phyloP scores from a whole-genome alignment of 2,113 vertebrate genomes.

The Cinclus cinclus region DNA sequence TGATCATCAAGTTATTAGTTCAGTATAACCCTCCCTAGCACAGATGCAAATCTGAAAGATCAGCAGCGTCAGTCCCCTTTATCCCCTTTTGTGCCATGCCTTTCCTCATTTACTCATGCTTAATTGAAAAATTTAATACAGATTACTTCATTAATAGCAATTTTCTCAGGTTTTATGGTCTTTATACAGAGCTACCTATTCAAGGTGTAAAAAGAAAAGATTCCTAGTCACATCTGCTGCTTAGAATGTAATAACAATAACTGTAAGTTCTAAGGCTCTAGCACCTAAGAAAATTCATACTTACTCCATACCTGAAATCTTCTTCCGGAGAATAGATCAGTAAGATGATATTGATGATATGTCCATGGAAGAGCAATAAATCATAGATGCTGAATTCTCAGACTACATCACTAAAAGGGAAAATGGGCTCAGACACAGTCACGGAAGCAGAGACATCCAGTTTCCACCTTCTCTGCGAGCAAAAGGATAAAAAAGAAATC shows the following conservation, averaged over 20 bases:
- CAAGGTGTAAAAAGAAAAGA: not conserved
- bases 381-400: not conserved
- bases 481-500: not conserved
- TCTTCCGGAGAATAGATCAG: accelerated
- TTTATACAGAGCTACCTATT: not conserved
- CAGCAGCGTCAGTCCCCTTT: not conserved
- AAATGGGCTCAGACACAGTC: not conserved
- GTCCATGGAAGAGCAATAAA: not conserved
- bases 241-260: not conserved
- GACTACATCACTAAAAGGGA: not conserved
- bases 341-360: not conserved
- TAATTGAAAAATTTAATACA: not conserved
- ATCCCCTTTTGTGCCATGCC: accelerated
- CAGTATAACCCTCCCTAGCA: not conserved
- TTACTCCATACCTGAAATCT: not conserved
- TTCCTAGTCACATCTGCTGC: not conserved
- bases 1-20: not conserved
- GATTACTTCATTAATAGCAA: not conserved
- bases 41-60: not conserved
- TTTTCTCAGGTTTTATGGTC: not conserved
- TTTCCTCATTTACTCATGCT: not conserved
- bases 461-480: not conserved
- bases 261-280: not conserved
- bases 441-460: not conserved
- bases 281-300: not conserved